Percentiles rank a stretch among this genome's conserved stretches.
These are phyloP conservation scores for Cremastobaeus sp. DNA, from an alignment of 2,888 invertebrate genomes.

Conservation along the genomic window DNA sequence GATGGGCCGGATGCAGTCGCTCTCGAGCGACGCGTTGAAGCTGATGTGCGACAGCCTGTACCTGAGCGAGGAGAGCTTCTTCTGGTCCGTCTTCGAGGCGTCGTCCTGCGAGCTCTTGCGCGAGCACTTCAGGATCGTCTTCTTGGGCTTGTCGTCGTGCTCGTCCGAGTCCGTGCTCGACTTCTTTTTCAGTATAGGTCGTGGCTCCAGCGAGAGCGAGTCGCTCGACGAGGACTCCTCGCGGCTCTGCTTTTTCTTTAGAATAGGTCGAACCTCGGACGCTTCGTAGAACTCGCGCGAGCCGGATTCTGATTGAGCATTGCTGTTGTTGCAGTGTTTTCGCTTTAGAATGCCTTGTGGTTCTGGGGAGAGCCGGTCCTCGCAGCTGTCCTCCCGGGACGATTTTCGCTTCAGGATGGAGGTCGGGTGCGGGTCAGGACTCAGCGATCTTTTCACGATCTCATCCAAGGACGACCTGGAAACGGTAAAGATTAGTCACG, in stretches of 20 bases:
- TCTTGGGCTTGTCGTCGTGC: slow-evolving; percentile 84
- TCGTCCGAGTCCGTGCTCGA: slow-evolving; percentile 87
- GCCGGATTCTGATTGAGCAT: slow-evolving; percentile 21
- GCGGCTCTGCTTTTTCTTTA: slow-evolving; percentile 89
- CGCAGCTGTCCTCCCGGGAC: slow-evolving; percentile 82
- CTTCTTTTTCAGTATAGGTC: slow-evolving; percentile 92
- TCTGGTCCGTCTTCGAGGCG: slow-evolving; percentile 81
- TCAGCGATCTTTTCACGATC: slow-evolving; percentile 81
- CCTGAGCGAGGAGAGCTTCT: slow-evolving; percentile 81
- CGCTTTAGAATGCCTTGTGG: slow-evolving; percentile 90
- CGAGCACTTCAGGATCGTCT: slow-evolving; percentile 88
- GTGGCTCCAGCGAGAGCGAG: slow-evolving; percentile 73
- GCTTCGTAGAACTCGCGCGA: slow-evolving; percentile 70
- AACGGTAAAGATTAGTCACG: too few species aligned
- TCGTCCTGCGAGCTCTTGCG: slow-evolving; percentile 84
- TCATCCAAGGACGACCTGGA: slow-evolving; percentile 84
- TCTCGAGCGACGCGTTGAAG: slow-evolving; percentile 80
- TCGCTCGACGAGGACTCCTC: slow-evolving; percentile 80
- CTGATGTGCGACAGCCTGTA: slow-evolving; percentile 81
- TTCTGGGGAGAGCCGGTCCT: slow-evolving; percentile 83
- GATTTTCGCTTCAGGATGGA: slow-evolving; percentile 85
- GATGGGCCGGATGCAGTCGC: slow-evolving; percentile 82
- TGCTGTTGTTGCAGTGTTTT: slow-evolving; percentile 83
- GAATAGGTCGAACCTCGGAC: slow-evolving; percentile 86
- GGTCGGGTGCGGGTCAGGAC: slow-evolving; percentile 83